Conservation (phyloP, 37 sponge, comb jelly and placozoan species). For the Eunapius fragilis region DNA sequence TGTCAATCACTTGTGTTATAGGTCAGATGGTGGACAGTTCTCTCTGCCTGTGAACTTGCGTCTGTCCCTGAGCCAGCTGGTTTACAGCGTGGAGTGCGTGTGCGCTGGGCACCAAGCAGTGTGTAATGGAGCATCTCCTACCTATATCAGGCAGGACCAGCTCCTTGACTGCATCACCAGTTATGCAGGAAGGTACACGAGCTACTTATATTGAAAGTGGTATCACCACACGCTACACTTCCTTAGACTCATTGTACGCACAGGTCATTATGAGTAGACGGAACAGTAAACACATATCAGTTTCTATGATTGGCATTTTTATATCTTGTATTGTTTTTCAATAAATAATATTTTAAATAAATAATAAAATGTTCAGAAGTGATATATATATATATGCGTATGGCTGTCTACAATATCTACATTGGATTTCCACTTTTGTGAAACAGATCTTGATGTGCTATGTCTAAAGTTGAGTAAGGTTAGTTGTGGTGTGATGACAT, state of each 20-base stretch:
- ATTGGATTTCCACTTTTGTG: too few species aligned
- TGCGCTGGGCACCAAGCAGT: constrained; percentile 12
- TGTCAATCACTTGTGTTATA: constrained; percentile 1
- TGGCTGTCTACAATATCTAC: too few species aligned
- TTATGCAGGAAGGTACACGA: constrained; percentile 8
- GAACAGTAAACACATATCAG: too few species aligned
- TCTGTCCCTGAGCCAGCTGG: constrained; percentile 46
- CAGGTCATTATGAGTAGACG: neutral
- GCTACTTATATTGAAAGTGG: neutral
- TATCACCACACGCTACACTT: neutral
- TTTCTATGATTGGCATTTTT: too few species aligned
- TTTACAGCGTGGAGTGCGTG: constrained; percentile 49
- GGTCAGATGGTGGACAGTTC: constrained; percentile 52
- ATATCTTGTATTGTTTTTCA: too few species aligned
- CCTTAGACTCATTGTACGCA: neutral
- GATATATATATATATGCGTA: too few species aligned
- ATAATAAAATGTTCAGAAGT: too few species aligned
- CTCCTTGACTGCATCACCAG: constrained; percentile 56
- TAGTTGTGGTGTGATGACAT: neutral
- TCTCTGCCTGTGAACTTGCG: constrained; percentile 50
- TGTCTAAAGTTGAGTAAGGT: neutral
- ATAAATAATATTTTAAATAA: too few species aligned
- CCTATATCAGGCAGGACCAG: constrained; percentile 29
- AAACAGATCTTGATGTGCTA: neutral
- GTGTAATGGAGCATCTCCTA: constrained; percentile 3